phyloP scores from a whole-genome alignment of 2,888 invertebrate species.

The Andrena marginata region DNA sequence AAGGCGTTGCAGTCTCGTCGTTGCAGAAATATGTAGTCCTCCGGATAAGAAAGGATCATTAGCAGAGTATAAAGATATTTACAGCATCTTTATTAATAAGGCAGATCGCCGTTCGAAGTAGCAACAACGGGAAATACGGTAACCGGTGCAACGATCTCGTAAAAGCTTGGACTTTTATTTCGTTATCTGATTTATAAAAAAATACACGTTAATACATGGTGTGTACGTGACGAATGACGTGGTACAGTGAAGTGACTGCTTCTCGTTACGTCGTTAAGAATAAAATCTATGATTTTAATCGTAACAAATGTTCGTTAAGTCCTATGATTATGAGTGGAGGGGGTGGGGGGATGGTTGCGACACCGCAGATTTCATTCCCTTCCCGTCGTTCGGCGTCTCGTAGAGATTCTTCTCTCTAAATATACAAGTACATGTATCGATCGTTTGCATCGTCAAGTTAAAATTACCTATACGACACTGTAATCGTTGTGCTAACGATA shows the following conservation, averaged over 20 bases:
- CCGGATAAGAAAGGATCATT: not conserved
- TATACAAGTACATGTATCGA: slow-evolving; percentile 26
- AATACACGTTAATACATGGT: slow-evolving; percentile 82
- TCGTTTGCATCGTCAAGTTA: slow-evolving; percentile 27
- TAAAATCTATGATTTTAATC: slow-evolving; percentile 58
- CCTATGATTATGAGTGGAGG: slow-evolving; percentile 55
- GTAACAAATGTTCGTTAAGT: slow-evolving; percentile 57
- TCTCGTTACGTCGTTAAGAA: slow-evolving; percentile 53
- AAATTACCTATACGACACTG: slow-evolving; percentile 48
- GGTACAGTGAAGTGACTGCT: slow-evolving; percentile 64
- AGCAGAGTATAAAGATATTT: slow-evolving; percentile 31
- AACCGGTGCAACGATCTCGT: slow-evolving; percentile 60
- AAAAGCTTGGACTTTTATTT: slow-evolving; percentile 80
- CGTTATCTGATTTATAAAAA: slow-evolving; percentile 82
- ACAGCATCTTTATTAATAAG: slow-evolving; percentile 50
- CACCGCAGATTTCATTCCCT: slow-evolving; percentile 49
- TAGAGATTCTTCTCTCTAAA: slow-evolving; percentile 31
- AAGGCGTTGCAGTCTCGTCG: not conserved
- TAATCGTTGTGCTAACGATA: slow-evolving; percentile 65
- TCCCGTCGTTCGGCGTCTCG: slow-evolving; percentile 35
- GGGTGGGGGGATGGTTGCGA: slow-evolving; percentile 43
- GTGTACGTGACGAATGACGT: slow-evolving; percentile 73
- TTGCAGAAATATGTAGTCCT: not conserved
- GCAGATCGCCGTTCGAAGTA: slow-evolving; percentile 9
- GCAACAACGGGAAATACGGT: slow-evolving; percentile 39